Evolutionary conservation across 2,888 invertebrate genomes (phyloP).

Genomic region (Lapara coniferarum): DNA sequence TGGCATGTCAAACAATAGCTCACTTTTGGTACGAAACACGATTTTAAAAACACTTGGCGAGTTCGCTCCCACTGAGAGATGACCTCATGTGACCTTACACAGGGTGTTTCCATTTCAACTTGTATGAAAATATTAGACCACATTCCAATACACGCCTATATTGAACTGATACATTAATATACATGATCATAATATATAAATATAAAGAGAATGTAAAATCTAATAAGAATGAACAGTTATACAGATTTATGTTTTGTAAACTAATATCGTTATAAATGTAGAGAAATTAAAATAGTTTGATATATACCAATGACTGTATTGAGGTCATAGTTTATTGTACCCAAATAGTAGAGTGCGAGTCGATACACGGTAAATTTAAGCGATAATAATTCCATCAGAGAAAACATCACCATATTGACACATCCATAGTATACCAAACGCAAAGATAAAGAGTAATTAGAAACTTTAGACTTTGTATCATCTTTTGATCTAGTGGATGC

Average conservation of each 20-base stretch:
- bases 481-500: no score
- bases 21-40: conserved; percentile 58
- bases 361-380: no score
- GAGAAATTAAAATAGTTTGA: no score
- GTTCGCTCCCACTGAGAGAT: conserved; percentile 43
- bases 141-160: conserved; percentile 11
- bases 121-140: not conserved
- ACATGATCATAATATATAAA: not conserved
- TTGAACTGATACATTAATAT: not conserved
- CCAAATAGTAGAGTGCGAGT: no score
- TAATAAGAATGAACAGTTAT: not conserved
- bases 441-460: no score
- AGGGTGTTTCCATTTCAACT: not conserved
- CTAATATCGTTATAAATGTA: no score
- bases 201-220: not conserved
- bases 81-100: conserved; percentile 36
- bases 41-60: conserved; percentile 70
- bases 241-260: not conserved
- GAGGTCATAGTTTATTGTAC: no score
- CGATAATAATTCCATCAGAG: no score
- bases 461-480: no score
- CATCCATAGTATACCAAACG: no score
- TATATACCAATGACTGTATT: no score
- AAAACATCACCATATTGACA: no score
- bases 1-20: conserved; percentile 65